Conservation (phyloP, 1,140 invertebrate genomes). For the Drosophila lini region DNA sequence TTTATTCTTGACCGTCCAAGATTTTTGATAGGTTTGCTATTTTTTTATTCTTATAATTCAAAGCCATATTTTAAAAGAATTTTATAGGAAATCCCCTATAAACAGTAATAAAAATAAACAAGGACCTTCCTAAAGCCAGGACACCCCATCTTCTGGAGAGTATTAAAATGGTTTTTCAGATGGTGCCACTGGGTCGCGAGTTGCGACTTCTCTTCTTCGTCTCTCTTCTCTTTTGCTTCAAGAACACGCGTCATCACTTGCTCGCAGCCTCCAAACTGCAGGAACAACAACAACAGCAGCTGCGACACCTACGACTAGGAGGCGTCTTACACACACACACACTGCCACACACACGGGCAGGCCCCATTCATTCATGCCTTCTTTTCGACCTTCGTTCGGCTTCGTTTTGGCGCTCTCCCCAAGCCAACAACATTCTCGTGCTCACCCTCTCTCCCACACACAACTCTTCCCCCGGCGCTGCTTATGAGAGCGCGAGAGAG, state of each 20-base stretch:
- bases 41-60: too few relatives aligned
- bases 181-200: slow-evolving; percentile 71
- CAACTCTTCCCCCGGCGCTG: slow-evolving; percentile 10
- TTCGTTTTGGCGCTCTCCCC: slow-evolving; percentile 22
- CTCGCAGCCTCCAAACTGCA: slow-evolving; percentile 56
- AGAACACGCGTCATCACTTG: slow-evolving; percentile 64
- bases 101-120: background rate
- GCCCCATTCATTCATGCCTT: slow-evolving; percentile 74
- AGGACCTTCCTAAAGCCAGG: background rate
- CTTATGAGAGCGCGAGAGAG: slow-evolving; percentile 17
- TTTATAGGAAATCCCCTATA: background rate
- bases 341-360: slow-evolving; percentile 5
- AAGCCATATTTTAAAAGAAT: too few relatives aligned
- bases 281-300: slow-evolving; percentile 41
- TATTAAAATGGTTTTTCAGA: slow-evolving; percentile 16
- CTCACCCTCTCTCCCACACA: slow-evolving; percentile 26
- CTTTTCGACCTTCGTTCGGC: slow-evolving; percentile 70
- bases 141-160: background rate
- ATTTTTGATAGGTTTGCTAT: background rate
- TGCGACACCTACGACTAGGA: slow-evolving; percentile 62
- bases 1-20: too few relatives aligned
- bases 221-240: slow-evolving; percentile 15
- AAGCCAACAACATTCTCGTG: background rate
- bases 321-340: slow-evolving; percentile 39
- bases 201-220: slow-evolving; percentile 33